Base-by-base conservation (phyloP, 2,888 invertebrate species). In the Germaria angustata region DNA sequence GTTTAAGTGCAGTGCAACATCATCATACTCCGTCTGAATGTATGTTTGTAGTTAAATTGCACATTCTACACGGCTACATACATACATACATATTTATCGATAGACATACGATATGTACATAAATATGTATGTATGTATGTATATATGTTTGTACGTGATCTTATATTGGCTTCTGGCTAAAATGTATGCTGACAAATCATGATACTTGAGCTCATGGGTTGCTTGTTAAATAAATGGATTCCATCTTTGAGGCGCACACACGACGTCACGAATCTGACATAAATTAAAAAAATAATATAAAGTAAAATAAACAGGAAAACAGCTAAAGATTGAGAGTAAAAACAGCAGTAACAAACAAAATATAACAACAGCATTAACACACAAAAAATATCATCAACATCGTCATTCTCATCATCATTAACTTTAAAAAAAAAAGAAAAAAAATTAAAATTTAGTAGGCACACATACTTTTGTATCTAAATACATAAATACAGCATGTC, bases 241-340 rank as follows among this genome's bases (percentile, higher is more conserved):
- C 69, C 75, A 79, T 79, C 55, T 76, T 76, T 68, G 80, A 83
- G 76, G 80, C 81, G 73, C 77, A 83, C 59, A 76, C 80, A 80
- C 80, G 75, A 78, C 49, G 76, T 76, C 80, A 83, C 80, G 80
- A 80, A 44, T 49, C 61, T 68, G 71, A 71, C 65, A 71, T 71
- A 63, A 68, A 57, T 75, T 61, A 80, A 65, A 69, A 66, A 51
- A 51, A 36, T n/a, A 32, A 63, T 55, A 49, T 28, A 59, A 61
- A 28, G 28, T 6, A 28, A 28, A 5, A 28, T 28, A 28, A 28
- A 28, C 6, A 28, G 6, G 6, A 28, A 28, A 28, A 28, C 4
- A 28, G 6, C 4, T 28, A 28, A 28, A 28, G 28, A 28, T 5
- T 28, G 28, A 9, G 49, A 65, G 11, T 51, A 46, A 9, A 36